A percentile compares a stretch with the other conserved stretches of the same genome.
Conservation (phyloP, 2,113 vertebrate species). For the Oplegnathus fasciatus region DNA sequence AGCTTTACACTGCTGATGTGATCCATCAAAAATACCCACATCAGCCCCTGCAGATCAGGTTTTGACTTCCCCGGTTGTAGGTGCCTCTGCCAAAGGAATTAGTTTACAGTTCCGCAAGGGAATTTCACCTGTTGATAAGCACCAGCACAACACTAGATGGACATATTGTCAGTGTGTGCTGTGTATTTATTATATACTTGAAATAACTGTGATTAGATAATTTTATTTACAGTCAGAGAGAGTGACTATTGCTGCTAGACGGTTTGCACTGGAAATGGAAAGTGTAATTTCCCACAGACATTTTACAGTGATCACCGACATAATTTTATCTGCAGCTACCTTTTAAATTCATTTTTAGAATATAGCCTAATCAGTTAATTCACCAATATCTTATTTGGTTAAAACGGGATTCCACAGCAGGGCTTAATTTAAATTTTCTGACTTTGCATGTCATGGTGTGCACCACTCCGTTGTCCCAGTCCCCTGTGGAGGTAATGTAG, state of each 20-base stretch:
- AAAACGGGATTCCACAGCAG: neutral
- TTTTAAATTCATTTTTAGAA: too few species aligned
- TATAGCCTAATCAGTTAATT: neutral
- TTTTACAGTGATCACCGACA: too few species aligned
- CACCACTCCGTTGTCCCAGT: neutral
- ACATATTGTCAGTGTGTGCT: neutral
- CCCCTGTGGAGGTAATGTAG: neutral
- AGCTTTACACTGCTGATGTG: neutral
- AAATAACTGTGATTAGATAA: neutral
- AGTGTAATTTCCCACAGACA: too few species aligned
- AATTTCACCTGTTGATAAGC: neutral
- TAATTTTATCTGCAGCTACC: too few species aligned
- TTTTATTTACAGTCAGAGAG: neutral
- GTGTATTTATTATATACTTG: neutral
- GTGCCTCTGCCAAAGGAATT: neutral
- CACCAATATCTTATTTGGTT: slow-evolving; percentile 1
- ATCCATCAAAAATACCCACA: neutral
- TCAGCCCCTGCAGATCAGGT: neutral
- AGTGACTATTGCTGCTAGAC: neutral
- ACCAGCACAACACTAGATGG: neutral
- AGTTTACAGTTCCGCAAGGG: neutral
- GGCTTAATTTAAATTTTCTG: neutral
- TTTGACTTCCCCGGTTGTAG: neutral
- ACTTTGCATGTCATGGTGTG: slow-evolving; percentile 1
- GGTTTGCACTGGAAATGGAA: neutral